A percentile compares a stretch with the other conserved stretches of the same genome.
These are phyloP conservation scores for Oscheius sp. DNA, from an alignment of 2,888 invertebrate genomes.

Conservation along the genomic window DNA sequence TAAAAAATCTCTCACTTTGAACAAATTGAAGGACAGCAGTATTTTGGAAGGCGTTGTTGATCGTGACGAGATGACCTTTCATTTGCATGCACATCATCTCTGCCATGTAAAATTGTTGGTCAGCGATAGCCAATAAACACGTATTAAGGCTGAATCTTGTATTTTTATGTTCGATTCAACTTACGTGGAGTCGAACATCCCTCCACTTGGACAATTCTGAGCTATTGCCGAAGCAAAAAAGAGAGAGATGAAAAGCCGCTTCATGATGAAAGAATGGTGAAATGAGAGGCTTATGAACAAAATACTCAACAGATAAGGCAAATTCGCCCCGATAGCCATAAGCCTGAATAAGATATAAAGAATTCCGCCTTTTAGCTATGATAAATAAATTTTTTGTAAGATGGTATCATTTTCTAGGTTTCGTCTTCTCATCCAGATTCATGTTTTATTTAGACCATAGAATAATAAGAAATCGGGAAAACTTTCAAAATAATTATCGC, in stretches of 20 bases:
- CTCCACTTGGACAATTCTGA: slow-evolving; percentile 17
- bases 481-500: too few relatives aligned
- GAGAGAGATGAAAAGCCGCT: not conserved
- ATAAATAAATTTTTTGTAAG: too few relatives aligned
- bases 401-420: too few relatives aligned
- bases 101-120: slow-evolving; percentile 7
- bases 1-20: not conserved
- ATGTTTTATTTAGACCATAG: too few relatives aligned
- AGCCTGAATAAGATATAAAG: too few relatives aligned
- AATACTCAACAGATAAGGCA: too few relatives aligned
- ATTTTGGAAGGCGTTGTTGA: not conserved
- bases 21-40: not conserved
- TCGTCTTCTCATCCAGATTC: too few relatives aligned
- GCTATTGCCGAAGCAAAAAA: not conserved
- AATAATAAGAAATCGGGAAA: too few relatives aligned
- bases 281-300: too few relatives aligned
- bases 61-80: slow-evolving; percentile 10
- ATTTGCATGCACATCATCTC: slow-evolving; percentile 11
- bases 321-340: too few relatives aligned
- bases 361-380: too few relatives aligned
- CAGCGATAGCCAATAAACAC: not conserved
- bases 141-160: slow-evolving; percentile 1
- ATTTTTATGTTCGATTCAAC: not conserved
- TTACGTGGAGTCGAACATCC: not conserved
- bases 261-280: too few relatives aligned